Base-by-base conservation (phyloP, 2,113 vertebrate genomes). In the Rynchops niger region DNA sequence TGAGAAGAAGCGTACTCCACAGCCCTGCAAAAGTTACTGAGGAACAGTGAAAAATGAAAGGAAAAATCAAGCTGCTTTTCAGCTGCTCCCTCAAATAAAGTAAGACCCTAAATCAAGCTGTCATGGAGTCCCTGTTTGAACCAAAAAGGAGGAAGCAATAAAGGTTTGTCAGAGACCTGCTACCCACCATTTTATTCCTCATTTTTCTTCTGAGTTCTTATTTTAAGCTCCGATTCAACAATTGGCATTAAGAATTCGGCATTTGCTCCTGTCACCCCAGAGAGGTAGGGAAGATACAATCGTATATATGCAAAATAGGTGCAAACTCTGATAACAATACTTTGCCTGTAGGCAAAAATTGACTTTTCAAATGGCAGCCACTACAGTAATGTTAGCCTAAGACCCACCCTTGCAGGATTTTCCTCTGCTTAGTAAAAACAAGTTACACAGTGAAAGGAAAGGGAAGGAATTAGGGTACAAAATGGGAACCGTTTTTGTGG, bases 281-380 rank as follows among this genome's bases (percentile, higher is more conserved):
- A 97, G 96, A 92, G 78, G 49, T 0, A 80, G 62, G 62, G 82
- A 96, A 96, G 92, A 93, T 88, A 94, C 85, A 94, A 95, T 56
- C 9, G 36, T 77, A 88, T 95, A 77, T 90, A 96, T 97, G 96
- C 96, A 97, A 97, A 97, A 91, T 63, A 97, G 90, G 49, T 49
- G 82, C 5, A 2, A 95, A 96, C 93, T 95, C 93, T 93, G 95
- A 96, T 96, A 97, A 95, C 92, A 94, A 79, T 91, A 94, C 93
- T 95, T 90, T 95, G 96, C 96, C 96, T 96, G 92, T 94, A 96
- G 96, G 96, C 96, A 93, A 95, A 96, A 95, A 94, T n/a, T 96
- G 96, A 96, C 96, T 97, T 95, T 96, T 96, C 96, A 97, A 96
- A 97, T 96, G 92, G 96, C 96, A 97, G 66, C 45, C 71, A 52